Evolutionary conservation across 2,797 vertebrate genomes (phyloP), one percentile per base, ranked within the genome.

Genomic region (Sylvilagus floridanus): DNA sequence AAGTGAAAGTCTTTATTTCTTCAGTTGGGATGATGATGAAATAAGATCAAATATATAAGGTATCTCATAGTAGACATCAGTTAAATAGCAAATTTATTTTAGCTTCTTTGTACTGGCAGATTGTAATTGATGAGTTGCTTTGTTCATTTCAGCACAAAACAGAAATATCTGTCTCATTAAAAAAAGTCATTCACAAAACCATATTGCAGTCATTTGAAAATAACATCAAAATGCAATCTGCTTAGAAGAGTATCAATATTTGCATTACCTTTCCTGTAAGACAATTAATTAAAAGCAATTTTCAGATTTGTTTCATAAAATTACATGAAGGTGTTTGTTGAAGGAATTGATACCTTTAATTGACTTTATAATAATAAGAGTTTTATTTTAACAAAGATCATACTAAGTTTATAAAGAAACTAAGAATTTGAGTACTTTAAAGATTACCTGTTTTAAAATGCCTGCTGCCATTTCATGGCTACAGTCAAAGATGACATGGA

Each of bases 401-500:
- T 13, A 47, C 1, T 76, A 91, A 72, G 16, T 96, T 84, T 75
- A 83, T 88, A 63, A 94, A 94, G 57, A 95, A 83, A 82, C 71
- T 68, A 96, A 88, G 19, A 63, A 88, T 62, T 65, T 96, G 96
- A 95, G 10, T n/a, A 92, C 84, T 52, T 96, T 35, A 32, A 92
- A 65, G 21, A 81, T 98, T 98, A 99, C 99, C 99, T 99, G 99
- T 97, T 99, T 99, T 94, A 99, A 98, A 97, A 99, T 99, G 81
- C 99, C 99, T 69, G 99, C 99, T 97, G 99, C 99, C 99, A 99
- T 99, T 97, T 99, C 99, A 93, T 99, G 99, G 96, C 99, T 99
- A 95, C 99, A 99, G 98, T 99, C 99, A 96, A 99, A 99, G 97
- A 99, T 99, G 87, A 99, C 99, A 72, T 99, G 99, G 97, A 99